Base-by-base conservation (phyloP, 2,888 invertebrate species). In the Kuschelorhynchus macadamiae region DNA sequence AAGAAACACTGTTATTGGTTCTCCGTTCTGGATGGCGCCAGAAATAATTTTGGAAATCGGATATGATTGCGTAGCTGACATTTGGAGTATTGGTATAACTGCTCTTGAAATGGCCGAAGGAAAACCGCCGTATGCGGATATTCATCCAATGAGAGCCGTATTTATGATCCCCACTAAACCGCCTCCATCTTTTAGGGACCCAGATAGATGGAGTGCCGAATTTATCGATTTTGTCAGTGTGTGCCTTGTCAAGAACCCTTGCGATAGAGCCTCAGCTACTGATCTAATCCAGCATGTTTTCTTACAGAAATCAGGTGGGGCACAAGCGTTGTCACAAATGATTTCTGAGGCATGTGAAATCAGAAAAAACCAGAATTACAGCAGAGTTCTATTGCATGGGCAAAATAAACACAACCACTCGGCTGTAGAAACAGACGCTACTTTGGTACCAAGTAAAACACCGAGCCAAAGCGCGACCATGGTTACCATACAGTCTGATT, bases 141-240 rank as follows among this genome's bases (percentile, higher is more conserved):
- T 95, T 73, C 95, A 95, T 85, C 95, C 95, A 12, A 95, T 95
- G 95, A 84, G 95, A 61, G 99, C 98, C 42, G 98, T 99, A 75
- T 99, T 99, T 85, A 98, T 99, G 98, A 99, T 99, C 77, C 99
- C 99, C 8, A 97, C 98, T 18, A 98, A 98, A 82, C 98, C 98
- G 30, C 98, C 99, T 36, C 99, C 99, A 3, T 97, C 97, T 1
- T 98, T 99, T 83, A 88, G 97, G 67, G 95, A 98, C 81, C 97
- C 97, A 0, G 97, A 98, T 82, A 92, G 95, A 76, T 99, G 98
- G 98, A 93, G 94, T 65, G 89, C 95, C 0, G 96, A 97, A 82
- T 98, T 99, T 84, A 97, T 97, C 72, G 97, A 98, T 84, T 99
- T 99, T 85, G 98, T 99, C 49, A 93, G 93, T 79, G 91, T 93